Conservation (phyloP, 2,797 vertebrate species). For the Xyrichtys novacula region DNA sequence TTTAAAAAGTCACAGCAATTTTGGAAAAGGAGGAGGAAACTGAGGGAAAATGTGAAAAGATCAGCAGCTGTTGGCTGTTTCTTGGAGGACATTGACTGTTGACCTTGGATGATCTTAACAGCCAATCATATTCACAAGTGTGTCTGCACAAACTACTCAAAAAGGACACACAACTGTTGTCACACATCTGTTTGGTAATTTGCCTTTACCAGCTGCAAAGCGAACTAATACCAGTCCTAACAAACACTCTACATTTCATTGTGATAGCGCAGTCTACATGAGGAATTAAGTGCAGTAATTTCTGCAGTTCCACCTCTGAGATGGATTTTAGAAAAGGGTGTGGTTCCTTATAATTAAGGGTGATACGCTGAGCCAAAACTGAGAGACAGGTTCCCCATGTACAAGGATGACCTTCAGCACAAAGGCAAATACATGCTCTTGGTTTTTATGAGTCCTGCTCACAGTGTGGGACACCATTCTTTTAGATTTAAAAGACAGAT, state of each 20-base stretch:
- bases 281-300: background rate
- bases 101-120: background rate
- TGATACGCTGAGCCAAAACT: background rate
- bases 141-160: background rate
- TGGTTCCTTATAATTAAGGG: background rate
- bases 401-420: background rate
- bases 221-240: background rate
- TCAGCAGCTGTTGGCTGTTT: slow-evolving; percentile 4
- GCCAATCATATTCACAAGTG: background rate
- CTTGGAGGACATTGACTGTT: background rate
- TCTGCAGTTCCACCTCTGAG: background rate
- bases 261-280: background rate
- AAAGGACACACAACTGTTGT: background rate
- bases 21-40: background rate
- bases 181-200: background rate
- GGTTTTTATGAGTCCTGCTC: background rate
- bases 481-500: background rate
- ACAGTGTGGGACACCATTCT: background rate
- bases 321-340: background rate
- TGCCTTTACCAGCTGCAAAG: background rate
- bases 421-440: background rate
- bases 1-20: background rate
- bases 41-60: slow-evolving; percentile 25
- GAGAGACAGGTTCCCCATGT: background rate
- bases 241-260: background rate